These are phyloP conservation scores for Suricata suricatta DNA, from an alignment of 2,113 vertebrate genomes.

Conservation along the genomic window DNA sequence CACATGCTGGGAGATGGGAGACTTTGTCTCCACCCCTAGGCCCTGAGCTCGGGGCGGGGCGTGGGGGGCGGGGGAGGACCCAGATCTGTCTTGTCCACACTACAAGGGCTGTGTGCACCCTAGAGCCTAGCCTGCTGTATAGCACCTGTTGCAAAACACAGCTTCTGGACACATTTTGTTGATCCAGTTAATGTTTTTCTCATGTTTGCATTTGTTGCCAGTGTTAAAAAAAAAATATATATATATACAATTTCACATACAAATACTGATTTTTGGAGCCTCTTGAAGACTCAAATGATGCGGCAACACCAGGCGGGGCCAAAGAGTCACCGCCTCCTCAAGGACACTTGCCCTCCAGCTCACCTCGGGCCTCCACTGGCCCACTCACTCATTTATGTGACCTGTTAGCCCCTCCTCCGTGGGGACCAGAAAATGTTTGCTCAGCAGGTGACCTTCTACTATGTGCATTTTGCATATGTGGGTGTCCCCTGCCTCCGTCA, in stretches of 20 bases:
- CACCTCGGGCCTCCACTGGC: background rate
- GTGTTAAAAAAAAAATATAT: background rate
- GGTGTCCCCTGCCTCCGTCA: background rate
- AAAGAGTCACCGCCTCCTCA: background rate
- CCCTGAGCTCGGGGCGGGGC: background rate
- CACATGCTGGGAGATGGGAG: background rate
- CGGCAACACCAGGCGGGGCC: background rate
- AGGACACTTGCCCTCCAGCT: background rate
- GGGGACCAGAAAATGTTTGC: conserved; percentile 8
- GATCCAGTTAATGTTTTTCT: background rate
- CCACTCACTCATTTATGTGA: background rate
- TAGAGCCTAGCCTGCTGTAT: background rate
- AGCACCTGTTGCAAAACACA: background rate
- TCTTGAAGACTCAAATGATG: background rate
- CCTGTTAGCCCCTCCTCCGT: background rate
- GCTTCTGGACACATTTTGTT: background rate
- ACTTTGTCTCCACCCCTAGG: background rate
- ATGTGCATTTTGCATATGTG: background rate
- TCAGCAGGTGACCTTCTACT: background rate
- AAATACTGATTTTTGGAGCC: background rate
- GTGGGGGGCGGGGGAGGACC: too few relatives aligned
- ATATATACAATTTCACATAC: background rate
- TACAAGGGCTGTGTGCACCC: background rate
- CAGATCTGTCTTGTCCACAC: background rate
- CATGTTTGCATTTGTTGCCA: background rate